Evolutionary conservation across 2,888 invertebrate genomes (phyloP), one percentile per base, ranked within the genome.

Genomic region (Rotaria sp.): DNA sequence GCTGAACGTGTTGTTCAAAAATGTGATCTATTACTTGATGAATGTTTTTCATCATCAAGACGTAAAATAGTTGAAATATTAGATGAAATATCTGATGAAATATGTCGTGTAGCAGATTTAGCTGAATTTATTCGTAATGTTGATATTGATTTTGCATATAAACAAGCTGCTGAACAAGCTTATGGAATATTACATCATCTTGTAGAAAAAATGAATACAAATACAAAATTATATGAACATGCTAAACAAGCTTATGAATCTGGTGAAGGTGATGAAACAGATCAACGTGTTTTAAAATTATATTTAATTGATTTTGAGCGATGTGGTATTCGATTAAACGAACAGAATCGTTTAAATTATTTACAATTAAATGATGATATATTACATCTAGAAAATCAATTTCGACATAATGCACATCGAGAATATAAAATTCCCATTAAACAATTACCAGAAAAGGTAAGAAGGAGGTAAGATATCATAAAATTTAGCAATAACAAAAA

Each of bases 91-190:
- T 87, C 87, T 15, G 85, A 87, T 45, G 87, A 87, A 52, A 52
- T 87, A n/a, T 87, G 87, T 84, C 84, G 85, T 57, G 87, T 87
- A 15, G 87, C 87, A 15, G 87, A 87, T 84, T 59, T 87, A 48
- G 87, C 85, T 45, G 87, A 87, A 59, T 87, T 87, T 41, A 38
- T 87, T 50, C 87, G 87, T 55, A 80, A 85, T 84, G 50, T 84
- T n/a, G 84, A 87, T 85, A 41, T 84, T 55, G 45, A 85, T 45
- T 35, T 38, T 18, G 74, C 84, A 59, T 84, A 67, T 18, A 74
- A 85, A 52, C 85, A 85, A 48, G 75, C 84, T 38, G 87, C 87
- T 30, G 84, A 87, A 45, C 50, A 59, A 26, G 85, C 85, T 38
- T 87, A 85, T 59, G 48, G 41, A 21, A 30, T 85, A 55, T 67